Percentiles rank a stretch among this genome's conserved stretches.
These are phyloP conservation scores for Sinocyclocheilus rhinocerous DNA, from an alignment of 2,113 vertebrate genomes.

Conservation along the genomic window DNA sequence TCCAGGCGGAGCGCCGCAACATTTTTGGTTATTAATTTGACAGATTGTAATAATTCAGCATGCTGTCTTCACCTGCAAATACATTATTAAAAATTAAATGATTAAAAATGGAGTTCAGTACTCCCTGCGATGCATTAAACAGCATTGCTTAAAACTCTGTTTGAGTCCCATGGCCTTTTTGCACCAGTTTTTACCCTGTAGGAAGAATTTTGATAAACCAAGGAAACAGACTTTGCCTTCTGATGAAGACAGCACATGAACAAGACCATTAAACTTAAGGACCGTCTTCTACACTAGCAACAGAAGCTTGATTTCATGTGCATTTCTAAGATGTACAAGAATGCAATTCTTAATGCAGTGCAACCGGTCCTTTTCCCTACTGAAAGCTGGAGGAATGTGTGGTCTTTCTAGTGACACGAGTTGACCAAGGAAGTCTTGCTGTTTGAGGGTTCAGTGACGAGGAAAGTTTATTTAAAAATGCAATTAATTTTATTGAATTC, in stretches of 20 bases:
- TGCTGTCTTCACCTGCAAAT: conserved; percentile 28
- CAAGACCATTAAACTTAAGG: not conserved
- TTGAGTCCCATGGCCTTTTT: not conserved
- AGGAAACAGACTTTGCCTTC: not conserved
- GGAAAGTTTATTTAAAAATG: no score
- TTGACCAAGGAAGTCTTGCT: no score
- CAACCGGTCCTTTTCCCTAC: not conserved
- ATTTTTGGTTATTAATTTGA: conserved; percentile 42
- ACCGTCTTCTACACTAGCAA: not conserved
- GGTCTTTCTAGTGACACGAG: no score
- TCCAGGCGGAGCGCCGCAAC: conserved; percentile 12
- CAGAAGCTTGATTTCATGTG: not conserved
- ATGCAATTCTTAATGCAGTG: not conserved
- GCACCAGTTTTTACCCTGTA: not conserved
- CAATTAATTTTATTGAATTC: no score
- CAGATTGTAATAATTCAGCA: conserved; percentile 33
- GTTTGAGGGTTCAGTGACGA: no score
- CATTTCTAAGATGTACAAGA: not conserved
- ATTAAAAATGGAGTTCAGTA: conserved; percentile 19
- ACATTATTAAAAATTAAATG: conserved; percentile 32
- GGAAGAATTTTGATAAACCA: not conserved
- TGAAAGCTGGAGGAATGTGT: not conserved
- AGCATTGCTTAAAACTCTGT: not conserved
- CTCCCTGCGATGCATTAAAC: conserved; percentile 11
- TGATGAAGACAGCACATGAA: not conserved